These are phyloP conservation scores for Parnassius mnemosyne DNA, from an alignment of 2,888 invertebrate genomes.

Conservation along the genomic window DNA sequence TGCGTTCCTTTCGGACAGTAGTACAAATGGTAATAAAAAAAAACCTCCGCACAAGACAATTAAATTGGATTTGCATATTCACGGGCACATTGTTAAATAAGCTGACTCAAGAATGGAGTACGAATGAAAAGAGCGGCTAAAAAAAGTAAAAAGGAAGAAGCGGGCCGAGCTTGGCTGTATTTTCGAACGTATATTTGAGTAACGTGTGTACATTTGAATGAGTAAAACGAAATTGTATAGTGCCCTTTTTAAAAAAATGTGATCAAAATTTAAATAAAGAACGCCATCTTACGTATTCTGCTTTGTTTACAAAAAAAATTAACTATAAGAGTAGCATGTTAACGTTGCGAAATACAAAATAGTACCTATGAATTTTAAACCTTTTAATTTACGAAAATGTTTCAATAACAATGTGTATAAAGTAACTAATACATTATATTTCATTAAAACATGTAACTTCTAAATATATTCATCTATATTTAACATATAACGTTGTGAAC, in stretches of 20 bases:
- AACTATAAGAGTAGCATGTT: no score
- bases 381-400: no score
- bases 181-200: slow-evolving; percentile 70
- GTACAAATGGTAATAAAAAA: slow-evolving; percentile 45
- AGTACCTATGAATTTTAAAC: no score
- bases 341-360: no score
- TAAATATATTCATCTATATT: not conserved
- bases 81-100: slow-evolving; percentile 44
- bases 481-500: not conserved
- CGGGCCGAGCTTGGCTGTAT: slow-evolving; percentile 41
- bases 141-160: slow-evolving; percentile 40
- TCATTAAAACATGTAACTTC: not conserved
- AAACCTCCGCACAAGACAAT: slow-evolving; percentile 52
- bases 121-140: slow-evolving; percentile 54
- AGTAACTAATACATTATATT: no score
- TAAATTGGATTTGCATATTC: slow-evolving; percentile 72
- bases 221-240: slow-evolving; percentile 32
- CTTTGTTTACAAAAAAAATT: no score
- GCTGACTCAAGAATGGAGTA: slow-evolving; percentile 50
- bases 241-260: not conserved
- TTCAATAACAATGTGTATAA: no score
- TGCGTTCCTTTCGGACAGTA: slow-evolving; percentile 36
- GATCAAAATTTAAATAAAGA: not conserved
- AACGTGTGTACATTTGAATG: slow-evolving; percentile 63
- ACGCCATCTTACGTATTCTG: no score